Conservation (phyloP, 2,888 invertebrate species). For the Melieria omissa region DNA sequence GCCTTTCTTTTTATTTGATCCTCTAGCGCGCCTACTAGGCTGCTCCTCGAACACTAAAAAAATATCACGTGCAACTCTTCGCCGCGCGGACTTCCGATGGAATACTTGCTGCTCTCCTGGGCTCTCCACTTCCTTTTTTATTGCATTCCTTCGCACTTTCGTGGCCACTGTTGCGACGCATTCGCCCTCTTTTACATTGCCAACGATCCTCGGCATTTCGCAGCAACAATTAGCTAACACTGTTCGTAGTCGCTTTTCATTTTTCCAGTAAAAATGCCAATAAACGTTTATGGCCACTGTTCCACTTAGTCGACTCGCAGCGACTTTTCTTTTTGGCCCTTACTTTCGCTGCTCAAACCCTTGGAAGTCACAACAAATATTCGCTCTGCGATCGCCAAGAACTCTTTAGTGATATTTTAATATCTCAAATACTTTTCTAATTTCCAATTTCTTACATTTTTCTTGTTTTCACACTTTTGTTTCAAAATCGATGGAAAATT, state of each 20-base stretch:
- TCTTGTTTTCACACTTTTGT: constrained; percentile 42
- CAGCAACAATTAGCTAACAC: constrained; percentile 31
- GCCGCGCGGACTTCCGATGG: constrained; percentile 63
- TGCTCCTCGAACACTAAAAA: constrained; percentile 65
- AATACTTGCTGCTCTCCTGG: constrained; percentile 45
- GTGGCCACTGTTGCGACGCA: constrained; percentile 18
- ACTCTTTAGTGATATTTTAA: not conserved
- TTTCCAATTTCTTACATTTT: constrained; percentile 29
- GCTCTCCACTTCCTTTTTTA: constrained; percentile 54
- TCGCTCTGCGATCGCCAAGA: too few relatives aligned
- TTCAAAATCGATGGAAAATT: constrained; percentile 62
- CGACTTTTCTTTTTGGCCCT: too few relatives aligned
- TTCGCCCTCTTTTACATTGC: constrained; percentile 43
- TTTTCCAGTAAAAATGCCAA: constrained; percentile 27
- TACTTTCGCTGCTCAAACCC: too few relatives aligned
- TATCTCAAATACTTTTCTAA: constrained; percentile 25
- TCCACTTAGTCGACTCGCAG: not conserved
- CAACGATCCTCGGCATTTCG: constrained; percentile 57
- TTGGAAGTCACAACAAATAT: too few relatives aligned
- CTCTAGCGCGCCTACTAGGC: constrained; percentile 55
- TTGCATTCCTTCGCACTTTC: constrained; percentile 25
- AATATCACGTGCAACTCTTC: constrained; percentile 65
- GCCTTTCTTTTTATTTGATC: constrained; percentile 54
- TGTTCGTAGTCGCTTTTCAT: constrained; percentile 40
- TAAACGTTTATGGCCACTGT: constrained; percentile 13